phyloP scores from a whole-genome alignment of 2,113 vertebrate genomes.

The Heteronetta atricapilla region DNA sequence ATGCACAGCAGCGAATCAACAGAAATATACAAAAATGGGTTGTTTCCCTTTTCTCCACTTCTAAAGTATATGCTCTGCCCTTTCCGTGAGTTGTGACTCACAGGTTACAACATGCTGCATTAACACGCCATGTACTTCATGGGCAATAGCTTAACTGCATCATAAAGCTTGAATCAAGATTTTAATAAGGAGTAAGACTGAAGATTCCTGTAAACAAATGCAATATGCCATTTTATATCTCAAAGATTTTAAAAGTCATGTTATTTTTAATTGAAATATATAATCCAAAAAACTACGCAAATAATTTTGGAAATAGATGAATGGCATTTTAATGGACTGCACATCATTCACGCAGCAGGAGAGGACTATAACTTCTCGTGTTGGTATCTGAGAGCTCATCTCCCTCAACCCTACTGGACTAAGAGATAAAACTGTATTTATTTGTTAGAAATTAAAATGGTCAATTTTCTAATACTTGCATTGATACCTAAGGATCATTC shows the following conservation, averaged over 20 bases:
- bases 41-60: not conserved
- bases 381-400: not conserved
- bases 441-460: not conserved
- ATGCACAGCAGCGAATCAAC: not conserved
- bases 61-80: not conserved
- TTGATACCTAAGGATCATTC: not conserved
- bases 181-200: not conserved
- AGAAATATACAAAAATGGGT: not conserved
- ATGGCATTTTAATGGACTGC: not conserved
- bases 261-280: not conserved
- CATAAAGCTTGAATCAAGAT: not conserved
- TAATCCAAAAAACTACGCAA: not conserved
- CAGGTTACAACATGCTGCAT: not conserved
- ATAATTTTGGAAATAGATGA: not conserved
- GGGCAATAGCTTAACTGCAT: not conserved
- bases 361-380: not conserved
- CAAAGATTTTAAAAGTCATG: not conserved
- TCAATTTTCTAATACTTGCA: not conserved
- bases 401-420: not conserved
- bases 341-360: not conserved
- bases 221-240: not conserved
- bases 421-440: not conserved
- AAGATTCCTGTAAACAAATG: not conserved
- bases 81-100: not conserved
- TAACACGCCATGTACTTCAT: not conserved